Conservation (phyloP, 2,113 vertebrate species). For the Myotis yumanensis region DNA sequence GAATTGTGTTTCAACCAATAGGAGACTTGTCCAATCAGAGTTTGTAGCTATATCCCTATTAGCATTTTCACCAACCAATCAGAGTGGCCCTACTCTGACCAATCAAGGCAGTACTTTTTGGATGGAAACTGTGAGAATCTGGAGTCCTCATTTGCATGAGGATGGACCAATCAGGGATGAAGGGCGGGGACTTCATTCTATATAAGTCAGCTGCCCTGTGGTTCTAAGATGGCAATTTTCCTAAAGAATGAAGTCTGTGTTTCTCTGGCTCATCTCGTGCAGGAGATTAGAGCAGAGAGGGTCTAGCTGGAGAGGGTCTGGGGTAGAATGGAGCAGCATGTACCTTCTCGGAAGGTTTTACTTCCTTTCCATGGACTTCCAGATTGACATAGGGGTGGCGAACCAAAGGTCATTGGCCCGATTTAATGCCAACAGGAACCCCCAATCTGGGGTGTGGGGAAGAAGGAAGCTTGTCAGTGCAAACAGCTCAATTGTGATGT, state of each 20-base stretch:
- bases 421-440: not conserved
- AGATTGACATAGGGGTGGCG: not conserved
- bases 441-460: not conserved
- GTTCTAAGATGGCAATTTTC: not conserved
- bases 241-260: accelerated
- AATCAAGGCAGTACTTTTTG: not conserved
- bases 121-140: not conserved
- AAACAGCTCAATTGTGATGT: not conserved
- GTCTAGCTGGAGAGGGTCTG: not conserved
- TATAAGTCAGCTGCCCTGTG: not conserved
- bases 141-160: not conserved
- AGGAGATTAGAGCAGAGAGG: not conserved
- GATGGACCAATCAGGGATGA: not conserved
- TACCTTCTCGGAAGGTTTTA: not conserved
- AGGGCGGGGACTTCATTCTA: not conserved
- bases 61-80: not conserved
- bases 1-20: not conserved
- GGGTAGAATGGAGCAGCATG: not conserved
- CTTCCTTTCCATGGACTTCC: not conserved
- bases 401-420: not conserved
- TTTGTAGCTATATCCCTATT: not conserved
- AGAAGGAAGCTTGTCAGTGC: not conserved
- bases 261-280: not conserved
- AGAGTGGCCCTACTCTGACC: not conserved
- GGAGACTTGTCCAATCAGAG: not conserved